Conservation (phyloP, 2,888 invertebrate genomes). For the Eupithecia insigniata region DNA sequence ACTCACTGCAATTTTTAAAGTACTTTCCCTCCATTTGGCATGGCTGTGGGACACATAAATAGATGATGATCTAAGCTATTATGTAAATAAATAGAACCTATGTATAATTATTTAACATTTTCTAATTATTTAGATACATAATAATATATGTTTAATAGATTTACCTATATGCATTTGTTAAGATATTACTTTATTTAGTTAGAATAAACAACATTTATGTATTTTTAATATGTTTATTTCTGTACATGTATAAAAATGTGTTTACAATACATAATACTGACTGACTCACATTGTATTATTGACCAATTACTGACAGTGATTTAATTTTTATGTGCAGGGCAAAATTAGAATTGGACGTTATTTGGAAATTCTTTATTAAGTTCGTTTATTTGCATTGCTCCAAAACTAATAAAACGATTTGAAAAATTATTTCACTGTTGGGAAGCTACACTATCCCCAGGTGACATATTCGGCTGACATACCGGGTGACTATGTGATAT, state of each 20-base stretch:
- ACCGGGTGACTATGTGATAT: no score
- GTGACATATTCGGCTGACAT: no score
- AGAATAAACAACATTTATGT: slow-evolving; percentile 17
- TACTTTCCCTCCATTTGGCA: not conserved
- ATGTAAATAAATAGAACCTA: not conserved
- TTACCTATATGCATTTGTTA: slow-evolving; percentile 19
- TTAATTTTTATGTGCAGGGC: not conserved
- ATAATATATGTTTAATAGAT: not conserved
- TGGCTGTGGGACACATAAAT: not conserved
- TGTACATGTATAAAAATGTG: not conserved
- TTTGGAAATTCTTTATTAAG: not conserved
- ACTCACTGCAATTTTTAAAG: not conserved
- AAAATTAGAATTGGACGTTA: not conserved
- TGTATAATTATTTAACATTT: slow-evolving; percentile 1
- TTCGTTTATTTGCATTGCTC: no score
- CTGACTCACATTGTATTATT: slow-evolving; percentile 11
- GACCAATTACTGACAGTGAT: not conserved
- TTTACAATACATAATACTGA: slow-evolving; percentile 13
- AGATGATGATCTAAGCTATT: not conserved
- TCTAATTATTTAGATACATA: not conserved
- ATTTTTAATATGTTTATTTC: slow-evolving; percentile 12
- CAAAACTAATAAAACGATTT: no score
- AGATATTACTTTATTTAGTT: slow-evolving; percentile 9
- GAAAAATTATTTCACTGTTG: no score
- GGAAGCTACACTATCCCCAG: no score